Conservation (phyloP, 2,113 vertebrate genomes). For the Pteruthius melanotis region DNA sequence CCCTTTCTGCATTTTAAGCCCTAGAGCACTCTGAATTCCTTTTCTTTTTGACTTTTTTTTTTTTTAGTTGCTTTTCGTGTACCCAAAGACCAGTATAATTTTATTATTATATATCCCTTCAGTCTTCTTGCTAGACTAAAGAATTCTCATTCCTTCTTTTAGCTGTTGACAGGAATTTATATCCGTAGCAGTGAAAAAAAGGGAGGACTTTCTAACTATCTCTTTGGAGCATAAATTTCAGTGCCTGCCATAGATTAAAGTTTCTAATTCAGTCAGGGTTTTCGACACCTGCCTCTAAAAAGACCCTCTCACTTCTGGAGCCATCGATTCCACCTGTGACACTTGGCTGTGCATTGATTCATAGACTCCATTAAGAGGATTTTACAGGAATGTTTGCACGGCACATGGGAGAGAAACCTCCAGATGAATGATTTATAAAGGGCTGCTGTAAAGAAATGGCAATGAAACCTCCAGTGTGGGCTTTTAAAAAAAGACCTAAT, state of each 20-base stretch:
- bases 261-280: conserved; percentile 20
- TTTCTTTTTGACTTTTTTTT: not conserved
- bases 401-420: not conserved
- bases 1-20: not conserved
- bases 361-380: not conserved
- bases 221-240: conserved; percentile 13
- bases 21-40: not conserved
- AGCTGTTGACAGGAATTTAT: not conserved
- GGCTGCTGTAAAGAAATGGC: not conserved
- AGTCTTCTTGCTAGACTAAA: not conserved
- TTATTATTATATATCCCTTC: not conserved
- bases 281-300: conserved; percentile 24
- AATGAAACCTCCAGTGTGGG: not conserved
- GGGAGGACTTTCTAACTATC: not conserved
- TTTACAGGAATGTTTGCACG: conserved; percentile 16
- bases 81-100: not conserved
- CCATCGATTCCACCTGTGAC: not conserved
- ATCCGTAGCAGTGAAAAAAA: not conserved
- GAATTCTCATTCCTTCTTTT: not conserved
- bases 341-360: not conserved
- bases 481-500: not conserved
- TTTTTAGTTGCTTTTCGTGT: not conserved
- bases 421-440: not conserved
- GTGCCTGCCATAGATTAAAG: not conserved
- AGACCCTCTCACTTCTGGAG: not conserved